Evolutionary conservation across 2,888 invertebrate genomes (phyloP).

Genomic region (Callinectes sapidus): DNA sequence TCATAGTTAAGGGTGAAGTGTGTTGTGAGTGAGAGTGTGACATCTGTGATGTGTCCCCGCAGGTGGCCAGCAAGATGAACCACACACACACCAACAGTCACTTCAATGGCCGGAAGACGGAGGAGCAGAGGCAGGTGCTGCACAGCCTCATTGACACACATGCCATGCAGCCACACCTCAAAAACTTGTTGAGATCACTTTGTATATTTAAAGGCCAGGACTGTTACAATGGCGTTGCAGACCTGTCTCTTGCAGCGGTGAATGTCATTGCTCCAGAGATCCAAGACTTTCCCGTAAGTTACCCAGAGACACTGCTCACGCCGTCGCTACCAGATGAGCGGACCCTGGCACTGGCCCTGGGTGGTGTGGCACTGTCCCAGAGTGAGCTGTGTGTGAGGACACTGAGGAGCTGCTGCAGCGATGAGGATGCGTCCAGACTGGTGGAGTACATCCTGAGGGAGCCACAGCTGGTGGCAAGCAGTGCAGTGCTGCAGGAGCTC

Average conservation of each 20-base stretch:
- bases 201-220: slow-evolving; percentile 30
- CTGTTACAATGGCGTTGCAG: not conserved
- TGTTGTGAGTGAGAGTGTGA: not conserved
- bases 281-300: slow-evolving; percentile 22
- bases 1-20: no score
- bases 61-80: not conserved
- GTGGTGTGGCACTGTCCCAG: slow-evolving; percentile 8
- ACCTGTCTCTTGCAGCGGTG: slow-evolving; percentile 29
- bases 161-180: slow-evolving; percentile 20
- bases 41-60: not conserved
- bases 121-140: slow-evolving; percentile 36
- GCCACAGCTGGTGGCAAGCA: not conserved
- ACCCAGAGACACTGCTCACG: slow-evolving; percentile 20
- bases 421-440: not conserved
- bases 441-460: slow-evolving; percentile 38
- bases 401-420: not conserved
- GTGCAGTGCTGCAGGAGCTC: not conserved
- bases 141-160: not conserved
- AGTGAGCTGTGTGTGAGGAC: slow-evolving; percentile 43
- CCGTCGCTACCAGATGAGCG: not conserved
- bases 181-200: slow-evolving; percentile 15
- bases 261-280: slow-evolving; percentile 20
- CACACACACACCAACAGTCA: not conserved
- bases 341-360: slow-evolving; percentile 36
- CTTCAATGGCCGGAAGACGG: slow-evolving; percentile 10